These are phyloP conservation scores for Leptodactylus fallax DNA, from an alignment of 2,797 vertebrate genomes.

Conservation along the genomic window DNA sequence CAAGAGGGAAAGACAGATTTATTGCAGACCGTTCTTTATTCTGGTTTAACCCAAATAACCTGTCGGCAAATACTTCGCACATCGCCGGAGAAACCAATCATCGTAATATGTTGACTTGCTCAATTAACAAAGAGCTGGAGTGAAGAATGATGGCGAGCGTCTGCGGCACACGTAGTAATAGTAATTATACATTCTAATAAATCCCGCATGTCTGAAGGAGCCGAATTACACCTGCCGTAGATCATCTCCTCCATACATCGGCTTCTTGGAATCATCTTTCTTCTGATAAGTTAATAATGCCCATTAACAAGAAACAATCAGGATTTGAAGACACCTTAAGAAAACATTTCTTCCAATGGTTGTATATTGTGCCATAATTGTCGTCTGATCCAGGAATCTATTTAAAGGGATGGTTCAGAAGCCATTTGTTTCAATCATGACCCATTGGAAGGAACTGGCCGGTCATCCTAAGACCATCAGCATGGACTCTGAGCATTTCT, in stretches of 20 bases:
- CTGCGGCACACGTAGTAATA: not conserved
- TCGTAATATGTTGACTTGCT: slow-evolving; percentile 20
- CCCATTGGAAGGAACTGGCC: not conserved
- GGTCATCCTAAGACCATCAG: not conserved
- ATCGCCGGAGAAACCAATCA: not conserved
- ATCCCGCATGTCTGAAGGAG: not conserved
- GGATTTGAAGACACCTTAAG: not conserved
- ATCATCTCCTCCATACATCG: not conserved
- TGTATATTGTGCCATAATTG: not conserved
- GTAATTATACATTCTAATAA: slow-evolving; percentile 24
- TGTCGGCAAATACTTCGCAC: not conserved
- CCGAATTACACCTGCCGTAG: not conserved
- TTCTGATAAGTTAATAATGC: not conserved
- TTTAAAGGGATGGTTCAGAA: not conserved
- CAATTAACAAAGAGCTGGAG: slow-evolving; percentile 6
- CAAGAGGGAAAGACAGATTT: slow-evolving; percentile 12
- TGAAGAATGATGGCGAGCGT: not conserved
- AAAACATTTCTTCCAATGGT: not conserved
- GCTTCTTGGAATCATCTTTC: not conserved
- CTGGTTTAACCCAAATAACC: not conserved
- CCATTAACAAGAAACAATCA: not conserved
- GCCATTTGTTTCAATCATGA: not conserved
- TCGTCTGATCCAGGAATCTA: not conserved
- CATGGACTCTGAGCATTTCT: no score
- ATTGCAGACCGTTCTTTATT: slow-evolving; percentile 2